A percentile compares a stretch with the other conserved stretches of the same genome.
These are phyloP conservation scores for Agapostemon virescens DNA, from an alignment of 2,888 invertebrate species.

Conservation along the genomic window DNA sequence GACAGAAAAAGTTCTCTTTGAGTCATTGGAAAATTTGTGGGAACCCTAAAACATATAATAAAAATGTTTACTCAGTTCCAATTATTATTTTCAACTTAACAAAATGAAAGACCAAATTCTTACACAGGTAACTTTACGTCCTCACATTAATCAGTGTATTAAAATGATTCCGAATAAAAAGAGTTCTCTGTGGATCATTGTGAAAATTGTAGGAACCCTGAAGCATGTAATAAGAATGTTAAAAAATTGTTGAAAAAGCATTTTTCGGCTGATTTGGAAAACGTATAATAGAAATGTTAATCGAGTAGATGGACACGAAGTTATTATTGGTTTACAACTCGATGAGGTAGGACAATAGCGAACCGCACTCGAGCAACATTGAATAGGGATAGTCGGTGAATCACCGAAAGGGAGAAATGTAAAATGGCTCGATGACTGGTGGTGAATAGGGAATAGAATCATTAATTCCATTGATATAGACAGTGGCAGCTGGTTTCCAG, in stretches of 20 bases:
- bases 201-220: too few relatives aligned
- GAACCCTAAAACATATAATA: neutral
- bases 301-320: neutral
- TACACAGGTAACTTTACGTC: neutral
- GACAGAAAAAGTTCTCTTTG: neutral
- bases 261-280: neutral
- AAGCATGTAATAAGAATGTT: too few relatives aligned
- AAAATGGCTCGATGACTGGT: slow-evolving; percentile 15
- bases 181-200: too few relatives aligned
- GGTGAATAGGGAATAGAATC: slow-evolving; percentile 16
- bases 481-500: slow-evolving; percentile 2
- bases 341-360: neutral
- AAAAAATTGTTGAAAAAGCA: too few relatives aligned
- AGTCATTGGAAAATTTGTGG: neutral
- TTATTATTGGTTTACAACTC: neutral
- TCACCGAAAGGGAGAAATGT: neutral
- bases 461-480: slow-evolving; percentile 17
- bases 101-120: neutral
- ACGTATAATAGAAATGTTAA: neutral
- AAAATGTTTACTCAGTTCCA: neutral
- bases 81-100: neutral
- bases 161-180: too few relatives aligned
- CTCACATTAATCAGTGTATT: too few relatives aligned
- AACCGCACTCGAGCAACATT: neutral
- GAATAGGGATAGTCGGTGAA: neutral